A percentile compares a stretch with the other conserved stretches of the same genome.
These are phyloP conservation scores for Oryzias curvinotus DNA, from an alignment of 2,113 vertebrate species.

Conservation along the genomic window DNA sequence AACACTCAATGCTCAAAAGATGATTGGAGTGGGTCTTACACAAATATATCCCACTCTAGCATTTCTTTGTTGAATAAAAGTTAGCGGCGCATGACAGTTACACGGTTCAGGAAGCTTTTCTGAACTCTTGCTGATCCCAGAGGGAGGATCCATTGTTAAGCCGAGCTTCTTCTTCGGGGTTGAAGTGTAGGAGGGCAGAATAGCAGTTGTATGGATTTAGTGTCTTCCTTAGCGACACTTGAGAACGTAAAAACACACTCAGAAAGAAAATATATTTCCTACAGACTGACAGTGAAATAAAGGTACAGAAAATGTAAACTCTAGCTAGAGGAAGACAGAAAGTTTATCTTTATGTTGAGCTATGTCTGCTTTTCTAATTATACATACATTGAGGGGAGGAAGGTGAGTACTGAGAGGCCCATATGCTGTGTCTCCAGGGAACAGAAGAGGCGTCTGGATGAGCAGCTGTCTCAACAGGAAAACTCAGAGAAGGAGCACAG, in stretches of 20 bases:
- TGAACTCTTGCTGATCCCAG: slow-evolving; percentile 54
- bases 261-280: slow-evolving; percentile 14
- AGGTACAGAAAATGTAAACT: slow-evolving; percentile 5
- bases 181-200: slow-evolving; percentile 35
- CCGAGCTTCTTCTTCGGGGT: slow-evolving; percentile 37
- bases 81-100: slow-evolving; percentile 3
- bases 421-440: slow-evolving; percentile 71
- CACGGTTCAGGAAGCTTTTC: slow-evolving; percentile 18
- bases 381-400: slow-evolving; percentile 12
- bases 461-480: slow-evolving; percentile 73
- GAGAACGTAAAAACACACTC: slow-evolving; percentile 40
- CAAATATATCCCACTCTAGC: neutral
- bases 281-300: slow-evolving; percentile 16
- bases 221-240: slow-evolving; percentile 34
- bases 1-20: slow-evolving; percentile 9
- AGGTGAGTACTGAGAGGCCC: slow-evolving; percentile 20
- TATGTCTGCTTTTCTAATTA: neutral
- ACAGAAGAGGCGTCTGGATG: slow-evolving; percentile 77
- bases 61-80: slow-evolving; percentile 19
- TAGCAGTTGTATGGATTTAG: slow-evolving; percentile 40
- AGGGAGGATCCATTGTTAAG: slow-evolving; percentile 28
- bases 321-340: neutral
- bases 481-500: slow-evolving; percentile 76
- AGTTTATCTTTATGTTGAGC: neutral
- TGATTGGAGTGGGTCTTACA: no score